Evolutionary conservation across 2,113 vertebrate genomes (phyloP).

Genomic region (Perccottus glenii): DNA sequence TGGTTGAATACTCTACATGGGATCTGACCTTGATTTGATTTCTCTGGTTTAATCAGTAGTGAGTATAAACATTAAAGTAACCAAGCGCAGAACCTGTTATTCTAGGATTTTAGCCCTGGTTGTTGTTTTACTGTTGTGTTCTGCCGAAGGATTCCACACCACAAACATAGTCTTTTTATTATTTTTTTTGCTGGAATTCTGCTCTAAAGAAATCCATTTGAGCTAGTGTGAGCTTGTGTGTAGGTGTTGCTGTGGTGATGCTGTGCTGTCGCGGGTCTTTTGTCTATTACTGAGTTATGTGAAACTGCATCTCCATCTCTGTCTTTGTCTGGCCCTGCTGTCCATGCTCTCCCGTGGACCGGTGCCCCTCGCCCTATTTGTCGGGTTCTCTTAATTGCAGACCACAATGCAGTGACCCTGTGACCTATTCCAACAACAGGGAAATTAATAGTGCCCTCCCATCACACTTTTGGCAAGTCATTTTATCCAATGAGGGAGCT

Average conservation of each 20-base stretch:
- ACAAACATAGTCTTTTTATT: not conserved
- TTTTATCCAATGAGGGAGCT: conserved; percentile 58
- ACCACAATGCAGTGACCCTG: conserved; percentile 72
- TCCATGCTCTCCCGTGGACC: conserved; percentile 67
- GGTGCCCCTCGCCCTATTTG: conserved; percentile 71
- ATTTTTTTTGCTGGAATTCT: conserved; percentile 4
- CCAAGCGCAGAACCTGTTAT: too few relatives aligned
- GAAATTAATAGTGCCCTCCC: conserved; percentile 73
- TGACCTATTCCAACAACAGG: conserved; percentile 70
- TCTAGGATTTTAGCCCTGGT: too few relatives aligned
- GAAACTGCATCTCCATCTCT: conserved; percentile 68
- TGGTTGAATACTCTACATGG: conserved; percentile 33
- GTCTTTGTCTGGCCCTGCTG: conserved; percentile 72
- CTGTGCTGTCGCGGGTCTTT: conserved; percentile 65
- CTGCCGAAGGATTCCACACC: too few relatives aligned
- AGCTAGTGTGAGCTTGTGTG: conserved; percentile 21
- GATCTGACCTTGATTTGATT: not conserved
- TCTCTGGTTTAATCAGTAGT: too few relatives aligned
- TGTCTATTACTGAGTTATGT: conserved; percentile 74
- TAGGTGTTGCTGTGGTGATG: conserved; percentile 69
- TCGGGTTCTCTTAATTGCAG: conserved; percentile 74
- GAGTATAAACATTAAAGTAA: too few relatives aligned
- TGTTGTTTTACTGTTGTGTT: too few relatives aligned
- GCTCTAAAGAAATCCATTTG: not conserved
- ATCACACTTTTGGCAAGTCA: conserved; percentile 54